Percentiles rank a stretch among this genome's conserved stretches.
These are phyloP conservation scores for Clytia hemisphaerica DNA, from an alignment of 30 jellyfish, hydroid and myxozoan genomes.

Conservation along the genomic window DNA sequence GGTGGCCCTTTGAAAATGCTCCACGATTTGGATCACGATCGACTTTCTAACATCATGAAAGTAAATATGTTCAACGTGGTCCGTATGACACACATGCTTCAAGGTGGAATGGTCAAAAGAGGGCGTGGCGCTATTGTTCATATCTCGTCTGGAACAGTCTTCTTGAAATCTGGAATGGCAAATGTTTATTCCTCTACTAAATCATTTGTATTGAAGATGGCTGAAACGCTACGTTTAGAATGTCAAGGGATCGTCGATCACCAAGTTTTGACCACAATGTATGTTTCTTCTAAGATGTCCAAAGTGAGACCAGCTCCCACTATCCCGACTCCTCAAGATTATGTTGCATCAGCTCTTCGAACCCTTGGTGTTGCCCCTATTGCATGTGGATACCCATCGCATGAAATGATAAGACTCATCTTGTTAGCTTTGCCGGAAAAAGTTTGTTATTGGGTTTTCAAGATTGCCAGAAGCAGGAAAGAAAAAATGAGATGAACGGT, in stretches of 20 bases:
- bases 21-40: conserved; percentile 14
- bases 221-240: background rate
- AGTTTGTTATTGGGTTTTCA: too few species aligned
- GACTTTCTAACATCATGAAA: background rate
- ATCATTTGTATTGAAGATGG: conserved; percentile 7
- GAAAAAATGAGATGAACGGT: too few species aligned
- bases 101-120: conserved; percentile 5
- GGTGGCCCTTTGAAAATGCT: background rate
- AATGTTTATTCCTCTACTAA: conserved; percentile 8
- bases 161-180: background rate
- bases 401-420: too few species aligned
- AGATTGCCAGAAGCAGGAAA: too few species aligned
- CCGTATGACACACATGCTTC: conserved; percentile 7
- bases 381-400: conserved; percentile 21
- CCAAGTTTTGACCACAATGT: conserved; percentile 22
- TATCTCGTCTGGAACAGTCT: conserved; percentile 19
- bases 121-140: conserved; percentile 23
- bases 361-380: conserved; percentile 21
- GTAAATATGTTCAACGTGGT: conserved; percentile 7
- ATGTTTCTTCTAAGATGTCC: conserved; percentile 24
- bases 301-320: background rate
- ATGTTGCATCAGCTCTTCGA: conserved; percentile 18
- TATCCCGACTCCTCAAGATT: conserved; percentile 17
- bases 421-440: too few species aligned
- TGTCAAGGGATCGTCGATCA: conserved; percentile 11